phyloP scores from a whole-genome alignment of 1,140 invertebrate species.

The Gryon sp. region DNA sequence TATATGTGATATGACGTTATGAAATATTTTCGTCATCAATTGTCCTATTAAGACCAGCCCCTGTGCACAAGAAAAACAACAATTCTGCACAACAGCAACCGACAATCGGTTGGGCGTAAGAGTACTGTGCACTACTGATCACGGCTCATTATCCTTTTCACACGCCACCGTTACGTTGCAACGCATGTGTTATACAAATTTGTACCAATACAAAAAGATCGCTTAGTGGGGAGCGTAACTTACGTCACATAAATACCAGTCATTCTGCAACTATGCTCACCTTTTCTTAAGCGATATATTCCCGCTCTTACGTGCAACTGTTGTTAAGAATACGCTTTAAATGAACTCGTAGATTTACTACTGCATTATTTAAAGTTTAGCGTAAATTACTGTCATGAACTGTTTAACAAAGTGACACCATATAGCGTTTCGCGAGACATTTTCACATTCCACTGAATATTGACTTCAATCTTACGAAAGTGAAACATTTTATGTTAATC shows the following conservation, averaged over 20 bases:
- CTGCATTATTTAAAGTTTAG: conserved; percentile 42
- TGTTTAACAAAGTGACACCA: conserved; percentile 36
- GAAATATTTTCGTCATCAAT: not conserved
- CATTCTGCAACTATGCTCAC: conserved; percentile 49
- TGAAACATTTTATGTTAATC: conserved; percentile 31
- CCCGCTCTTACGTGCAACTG: conserved; percentile 41
- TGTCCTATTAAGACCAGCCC: conserved; percentile 28
- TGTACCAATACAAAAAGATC: conserved; percentile 55
- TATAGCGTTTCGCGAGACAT: conserved; percentile 21
- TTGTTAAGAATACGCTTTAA: conserved; percentile 58
- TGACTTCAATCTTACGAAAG: conserved; percentile 37
- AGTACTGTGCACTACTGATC: conserved; percentile 44
- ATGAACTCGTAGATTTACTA: conserved; percentile 51
- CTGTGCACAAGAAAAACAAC: conserved; percentile 11
- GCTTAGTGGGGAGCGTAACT: conserved; percentile 38
- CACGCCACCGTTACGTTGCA: conserved; percentile 52
- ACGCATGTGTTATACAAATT: conserved; percentile 55
- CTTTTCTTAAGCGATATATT: conserved; percentile 51
- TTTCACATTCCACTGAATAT: conserved; percentile 33
- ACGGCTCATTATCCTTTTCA: conserved; percentile 57
- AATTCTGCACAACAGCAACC: conserved; percentile 29
- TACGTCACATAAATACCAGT: conserved; percentile 54
- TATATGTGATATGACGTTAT: not conserved
- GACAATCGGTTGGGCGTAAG: conserved; percentile 39
- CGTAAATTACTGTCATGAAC: conserved; percentile 34